These are phyloP conservation scores for Pangasius mekongensis DNA, from an alignment of 2,797 vertebrate species.

Conservation along the genomic window DNA sequence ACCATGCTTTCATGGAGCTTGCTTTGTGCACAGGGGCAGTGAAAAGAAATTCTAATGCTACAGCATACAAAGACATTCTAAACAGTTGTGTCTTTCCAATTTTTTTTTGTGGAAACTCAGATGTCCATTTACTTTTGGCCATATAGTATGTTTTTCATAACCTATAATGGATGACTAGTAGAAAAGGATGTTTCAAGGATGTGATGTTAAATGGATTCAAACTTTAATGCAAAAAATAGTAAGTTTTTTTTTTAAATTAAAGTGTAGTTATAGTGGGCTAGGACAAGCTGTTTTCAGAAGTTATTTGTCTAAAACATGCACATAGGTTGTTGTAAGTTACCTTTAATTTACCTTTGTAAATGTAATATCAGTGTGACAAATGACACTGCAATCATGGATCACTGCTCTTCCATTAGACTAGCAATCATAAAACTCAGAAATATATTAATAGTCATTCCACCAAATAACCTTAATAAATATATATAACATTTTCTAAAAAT, in stretches of 20 bases:
- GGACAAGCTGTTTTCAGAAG: neutral
- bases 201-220: neutral
- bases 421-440: neutral
- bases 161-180: too few relatives aligned
- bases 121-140: too few relatives aligned
- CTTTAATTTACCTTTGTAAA: neutral
- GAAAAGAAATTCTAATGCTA: neutral
- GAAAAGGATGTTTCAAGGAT: neutral
- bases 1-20: neutral
- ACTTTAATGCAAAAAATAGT: neutral
- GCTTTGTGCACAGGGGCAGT: neutral
- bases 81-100: neutral
- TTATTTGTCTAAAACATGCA: neutral
- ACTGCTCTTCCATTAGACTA: neutral
- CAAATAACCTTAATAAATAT: neutral
- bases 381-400: neutral
- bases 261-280: neutral
- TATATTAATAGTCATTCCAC: neutral
- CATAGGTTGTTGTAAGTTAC: neutral
- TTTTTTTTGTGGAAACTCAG: neutral
- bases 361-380: neutral
- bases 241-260: neutral
- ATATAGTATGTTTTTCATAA: too few relatives aligned
- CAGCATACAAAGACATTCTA: neutral
- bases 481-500: slow-evolving; percentile 30